A percentile compares a stretch with the other conserved stretches of the same genome.
Conservation (phyloP, 2,888 invertebrate genomes). For the Enoplolaimus lenunculus region DNA sequence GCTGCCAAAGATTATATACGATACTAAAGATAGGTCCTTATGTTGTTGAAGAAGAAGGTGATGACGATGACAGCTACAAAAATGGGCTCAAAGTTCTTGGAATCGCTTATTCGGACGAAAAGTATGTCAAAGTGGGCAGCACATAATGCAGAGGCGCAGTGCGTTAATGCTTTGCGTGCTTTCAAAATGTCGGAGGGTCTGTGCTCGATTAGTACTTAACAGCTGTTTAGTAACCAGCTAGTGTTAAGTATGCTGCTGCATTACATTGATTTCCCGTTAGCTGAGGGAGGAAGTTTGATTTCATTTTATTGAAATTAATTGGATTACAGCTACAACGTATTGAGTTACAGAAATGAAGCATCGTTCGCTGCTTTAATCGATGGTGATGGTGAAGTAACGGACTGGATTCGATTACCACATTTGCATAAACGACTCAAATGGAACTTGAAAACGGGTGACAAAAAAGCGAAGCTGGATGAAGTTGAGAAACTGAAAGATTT, state of each 20-base stretch:
- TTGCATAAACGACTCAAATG: slow-evolving; percentile 51
- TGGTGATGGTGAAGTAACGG: slow-evolving; percentile 77
- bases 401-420: slow-evolving; percentile 72
- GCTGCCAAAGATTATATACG: slow-evolving; percentile 22
- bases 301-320: too few relatives aligned
- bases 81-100: slow-evolving; percentile 73
- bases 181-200: too few relatives aligned
- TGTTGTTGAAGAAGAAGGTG: slow-evolving; percentile 51
- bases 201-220: too few relatives aligned
- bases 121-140: slow-evolving; percentile 27
- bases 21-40: slow-evolving; percentile 45
- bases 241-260: too few relatives aligned
- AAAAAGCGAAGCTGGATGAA: slow-evolving; percentile 28
- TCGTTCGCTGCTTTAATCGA: slow-evolving; percentile 59
- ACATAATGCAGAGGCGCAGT: too few relatives aligned
- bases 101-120: slow-evolving; percentile 52
- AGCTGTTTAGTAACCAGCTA: too few relatives aligned
- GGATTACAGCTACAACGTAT: too few relatives aligned
- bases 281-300: too few relatives aligned
- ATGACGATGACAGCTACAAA: slow-evolving; percentile 65
- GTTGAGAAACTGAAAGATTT: slow-evolving; percentile 47
- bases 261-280: too few relatives aligned
- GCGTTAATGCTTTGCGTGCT: too few relatives aligned
- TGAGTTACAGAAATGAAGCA: slow-evolving; percentile 25
- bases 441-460: slow-evolving; percentile 23